Conservation (phyloP, 2,888 invertebrate genomes). For the Pandemis corylana region DNA sequence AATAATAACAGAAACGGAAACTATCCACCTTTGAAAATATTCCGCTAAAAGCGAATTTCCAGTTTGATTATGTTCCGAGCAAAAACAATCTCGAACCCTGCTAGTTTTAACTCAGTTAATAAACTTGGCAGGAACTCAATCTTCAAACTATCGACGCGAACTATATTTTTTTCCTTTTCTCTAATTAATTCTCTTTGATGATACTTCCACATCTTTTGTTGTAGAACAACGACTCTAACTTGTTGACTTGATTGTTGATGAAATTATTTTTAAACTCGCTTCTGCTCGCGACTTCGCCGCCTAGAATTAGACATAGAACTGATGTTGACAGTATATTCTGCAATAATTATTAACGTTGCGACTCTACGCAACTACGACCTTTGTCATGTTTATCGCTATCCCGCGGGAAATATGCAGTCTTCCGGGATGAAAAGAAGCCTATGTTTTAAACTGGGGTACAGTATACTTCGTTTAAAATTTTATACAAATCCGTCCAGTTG, state of each 20-base stretch:
- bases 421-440: too few species aligned
- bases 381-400: too few species aligned
- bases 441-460: too few species aligned
- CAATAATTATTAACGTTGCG: too few species aligned
- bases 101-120: conserved; percentile 75
- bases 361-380: too few species aligned
- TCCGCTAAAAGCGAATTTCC: conserved; percentile 46
- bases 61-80: conserved; percentile 69
- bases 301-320: too few species aligned
- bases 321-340: too few species aligned
- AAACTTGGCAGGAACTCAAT: conserved; percentile 56
- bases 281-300: too few species aligned
- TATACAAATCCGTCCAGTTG: too few species aligned
- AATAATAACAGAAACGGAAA: conserved; percentile 22
- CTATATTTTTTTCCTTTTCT: conserved; percentile 28
- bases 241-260: not conserved
- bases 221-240: not conserved
- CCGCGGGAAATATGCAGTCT: too few species aligned
- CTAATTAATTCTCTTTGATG: conserved; percentile 33
- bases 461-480: too few species aligned
- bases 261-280: not conserved
- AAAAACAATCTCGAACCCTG: conserved; percentile 72
- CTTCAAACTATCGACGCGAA: conserved; percentile 37
- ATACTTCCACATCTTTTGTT: conserved; percentile 9
- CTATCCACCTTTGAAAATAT: conserved; percentile 26